Base-by-base conservation (phyloP, 2,888 invertebrate genomes). In the Uloborus plumipes region DNA sequence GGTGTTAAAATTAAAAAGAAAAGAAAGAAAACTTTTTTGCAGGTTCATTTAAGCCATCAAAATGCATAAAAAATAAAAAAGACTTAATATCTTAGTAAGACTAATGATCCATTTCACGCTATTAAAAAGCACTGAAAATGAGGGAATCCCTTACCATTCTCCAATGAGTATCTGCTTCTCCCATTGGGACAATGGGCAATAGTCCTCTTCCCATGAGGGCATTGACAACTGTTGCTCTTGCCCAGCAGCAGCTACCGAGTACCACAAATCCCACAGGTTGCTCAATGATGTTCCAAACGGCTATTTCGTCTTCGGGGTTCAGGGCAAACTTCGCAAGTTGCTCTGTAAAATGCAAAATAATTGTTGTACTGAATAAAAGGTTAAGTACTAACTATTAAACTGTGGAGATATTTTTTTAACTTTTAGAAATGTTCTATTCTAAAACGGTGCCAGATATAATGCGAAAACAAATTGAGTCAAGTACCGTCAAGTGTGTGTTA, bases 211-310 rank as follows among this genome's bases (percentile, higher is more conserved):
- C 77, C 83, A 83, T 73, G 18, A 83, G 31, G 9, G 49, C 59
- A 31, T 83, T 83, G 72, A 73, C 62, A 26, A 71, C 67, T 1
- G 59, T 65, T 16, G 83, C 83, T 26, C 83, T 64, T 0, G 83
- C 77, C 83, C 83, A 83, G 31, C 77, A 83, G 15, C 83, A 73
- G 26, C 83, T 83, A n/a, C 83, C 83, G 6, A 83, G 70, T 4
- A 83, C 77, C 0, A 83, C 83, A 20, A 83, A 83, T 16, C 83
- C 83, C 3, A 83, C 83, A 16, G 83, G 83, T 18, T 83, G 83
- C 26, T 83, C 83, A 7, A 77, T 83, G 16, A 83, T 77, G 58
- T 83, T 77, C 83, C 83, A 83, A 4, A 83, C 77, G 0, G 77
- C 64, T 13, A 31, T 69, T 50, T 83, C 83, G 69, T 83, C 83